Evolutionary conservation across 2,888 invertebrate species (phyloP).

Genomic region (Vannuccia rotundouncinata): DNA sequence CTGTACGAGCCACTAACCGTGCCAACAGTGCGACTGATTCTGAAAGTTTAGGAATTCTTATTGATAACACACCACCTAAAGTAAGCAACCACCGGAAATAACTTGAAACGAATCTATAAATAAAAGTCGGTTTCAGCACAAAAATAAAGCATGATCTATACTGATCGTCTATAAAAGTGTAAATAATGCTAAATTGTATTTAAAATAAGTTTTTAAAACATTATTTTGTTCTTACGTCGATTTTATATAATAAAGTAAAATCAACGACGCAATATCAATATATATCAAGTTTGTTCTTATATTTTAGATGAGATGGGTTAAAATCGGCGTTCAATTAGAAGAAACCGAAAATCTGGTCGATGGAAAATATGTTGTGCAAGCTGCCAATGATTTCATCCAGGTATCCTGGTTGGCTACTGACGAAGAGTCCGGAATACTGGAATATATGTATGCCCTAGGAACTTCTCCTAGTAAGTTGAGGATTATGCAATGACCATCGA

Average conservation of each 20-base stretch:
- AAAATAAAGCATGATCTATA: too few species aligned
- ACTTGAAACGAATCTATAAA: too few species aligned
- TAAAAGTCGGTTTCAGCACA: too few species aligned
- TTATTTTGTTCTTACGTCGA: too few species aligned
- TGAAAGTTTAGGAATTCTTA: background rate
- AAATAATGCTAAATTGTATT: too few species aligned
- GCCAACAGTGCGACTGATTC: too few species aligned
- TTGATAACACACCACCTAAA: background rate
- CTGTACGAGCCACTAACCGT: background rate
- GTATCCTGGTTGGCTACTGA: conserved; percentile 43
- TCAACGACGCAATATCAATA: too few species aligned
- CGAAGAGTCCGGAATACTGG: conserved; percentile 43
- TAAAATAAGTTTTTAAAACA: too few species aligned
- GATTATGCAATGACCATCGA: background rate
- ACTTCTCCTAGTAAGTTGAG: conserved; percentile 41
- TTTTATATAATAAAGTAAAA: too few species aligned
- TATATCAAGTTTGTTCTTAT: too few species aligned
- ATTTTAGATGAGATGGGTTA: conserved; percentile 17
- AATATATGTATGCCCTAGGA: conserved; percentile 43
- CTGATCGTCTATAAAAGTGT: too few species aligned
- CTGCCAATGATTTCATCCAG: conserved; percentile 44
- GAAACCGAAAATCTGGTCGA: conserved; percentile 43
- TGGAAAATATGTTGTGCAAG: conserved; percentile 43
- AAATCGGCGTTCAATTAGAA: conserved; percentile 39
- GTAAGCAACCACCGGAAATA: too few species aligned